Base-by-base conservation (phyloP, 2,888 invertebrate genomes). In the Sceliomorpha sp. region DNA sequence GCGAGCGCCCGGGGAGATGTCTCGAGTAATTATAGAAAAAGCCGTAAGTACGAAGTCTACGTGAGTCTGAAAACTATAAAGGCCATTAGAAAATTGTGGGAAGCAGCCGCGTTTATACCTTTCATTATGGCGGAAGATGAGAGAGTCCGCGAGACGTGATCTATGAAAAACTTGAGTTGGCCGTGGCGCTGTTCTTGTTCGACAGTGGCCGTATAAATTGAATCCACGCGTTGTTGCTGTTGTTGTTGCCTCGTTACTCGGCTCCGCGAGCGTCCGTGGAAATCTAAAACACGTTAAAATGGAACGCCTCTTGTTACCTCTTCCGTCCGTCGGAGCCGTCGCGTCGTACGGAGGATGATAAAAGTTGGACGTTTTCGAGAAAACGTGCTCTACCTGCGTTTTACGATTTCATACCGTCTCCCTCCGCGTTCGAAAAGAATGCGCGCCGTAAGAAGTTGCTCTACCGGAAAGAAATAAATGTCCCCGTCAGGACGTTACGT, bases 241-340 rank as follows among this genome's bases (percentile, higher is more conserved):
- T 60, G 37, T 50, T 29, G 32, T 48, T 56, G 53, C 50, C 67
- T 55, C 55, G 60, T 68, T 60, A 60, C 60, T 60, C 50, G 36
- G 31, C 40, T n/a, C n/a, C 40, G 44, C 51, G 20, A 56, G 56
- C 31, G 42, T 5, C 58, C 59, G 62, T 63, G 62, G 47, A 63
- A 69, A 63, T 69, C 56, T 59, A 59, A 63, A 63, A 53, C 47
- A 36, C 63, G 53, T 58, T 58, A 62, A 69, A 69, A 62, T 62
- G 62, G 62, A 69, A 56, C 62, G 51, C 40, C 53, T 59, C 69
- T 68, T 45, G 56, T 69, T 69, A 62, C 56, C 56, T 63, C 58
- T 67, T 62, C 51, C 48, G 15, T 12, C 34, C 39, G 48, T 51
- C 51, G 62, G 50, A n/a, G n/a, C n/a, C n/a, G n/a, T n/a, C n/a